Base-by-base conservation (phyloP, 2,797 vertebrate species). In the Argentina silus region DNA sequence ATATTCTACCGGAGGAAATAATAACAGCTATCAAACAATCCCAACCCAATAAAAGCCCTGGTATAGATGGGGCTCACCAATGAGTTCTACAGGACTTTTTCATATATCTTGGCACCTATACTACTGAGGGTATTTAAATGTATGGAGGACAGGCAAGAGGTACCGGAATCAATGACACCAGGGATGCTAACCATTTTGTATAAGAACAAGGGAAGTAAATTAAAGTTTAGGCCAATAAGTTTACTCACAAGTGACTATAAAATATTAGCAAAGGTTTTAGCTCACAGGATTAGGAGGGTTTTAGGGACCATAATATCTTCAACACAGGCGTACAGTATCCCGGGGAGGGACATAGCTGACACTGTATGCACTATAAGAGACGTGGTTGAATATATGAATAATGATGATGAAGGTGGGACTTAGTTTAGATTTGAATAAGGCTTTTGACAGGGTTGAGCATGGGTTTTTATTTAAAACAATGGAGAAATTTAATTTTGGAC, bases 371-470 rank as follows among this genome's bases (percentile, higher is more conserved):
- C 15, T 9, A n/a, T 68, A 4, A 51, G 45, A 8, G 50, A 53
- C n/a, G n/a, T n/a, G n/a, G n/a, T n/a, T n/a, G n/a, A n/a, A n/a
- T n/a, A n/a, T n/a, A n/a, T n/a, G n/a, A n/a, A n/a, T n/a, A n/a
- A n/a, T n/a, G n/a, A n/a, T n/a, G n/a, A n/a, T n/a, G n/a, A n/a
- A 1, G 23, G 66, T 1, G 50, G 50, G 12, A 53, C 12, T 55
- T 11, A 56, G 50, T 42, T 6, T 69, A 43, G 67, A 69, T 56
- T 69, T 55, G 0, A 42, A 69, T n/a, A 69, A 69, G 15, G 27
- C 51, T 2, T 68, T 55, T 55, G 66, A 55, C n/a, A n/a, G n/a
- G n/a, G n/a, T n/a, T n/a, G n/a, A n/a, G n/a, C n/a, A n/a, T n/a
- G n/a, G n/a, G n/a, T n/a, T n/a, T n/a, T n/a, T n/a, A n/a, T n/a